Evolutionary conservation across 2,888 invertebrate genomes (phyloP), one percentile per base, ranked within the genome.

Genomic region (Bimastos eiseni): DNA sequence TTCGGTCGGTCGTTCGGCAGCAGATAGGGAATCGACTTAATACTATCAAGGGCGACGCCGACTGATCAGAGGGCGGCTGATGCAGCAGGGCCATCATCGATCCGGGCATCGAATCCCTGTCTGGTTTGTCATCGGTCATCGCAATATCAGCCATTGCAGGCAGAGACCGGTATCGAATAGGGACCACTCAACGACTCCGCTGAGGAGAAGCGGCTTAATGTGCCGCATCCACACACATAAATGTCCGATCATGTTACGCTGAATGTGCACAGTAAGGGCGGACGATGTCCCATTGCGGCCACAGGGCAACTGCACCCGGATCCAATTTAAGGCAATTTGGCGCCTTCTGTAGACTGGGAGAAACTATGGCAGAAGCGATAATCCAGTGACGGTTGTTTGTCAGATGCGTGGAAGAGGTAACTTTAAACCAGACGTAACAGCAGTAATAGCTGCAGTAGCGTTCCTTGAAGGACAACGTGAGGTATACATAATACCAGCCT

Each of bases 21-120:
- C 70, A 30, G 70, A 70, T 70, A 70, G 70, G 70, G 70, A 70
- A 70, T 70, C 70, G 70, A 70, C 70, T 70, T 70, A n/a, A 70
- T n/a, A 70, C n/a, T n/a, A 70, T 70, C 70, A 70, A 70, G 70
- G 70, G 70, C 70, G 70, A 70, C 70, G 70, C n/a, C 8, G 70
- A 70, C 30, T 70, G 70, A 70, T 70, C 70, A 70, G 30, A 70
- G 49, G 49, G 70, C n/a, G 70, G 70, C 70, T 70, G 49, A 70
- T 6, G n/a, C 70, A n/a, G 30, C 70, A 70, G 30, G 30, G 13
- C 11, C 70, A 70, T 30, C 70, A 70, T 70, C 49, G 70, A 70
- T 70, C n/a, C 30, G 30, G 70, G 70, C 70, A n/a, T 70, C 70
- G 70, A 70, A 70, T 70, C 70, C 70, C 70, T n/a, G 70, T 70